Base-by-base conservation (phyloP, 2,888 invertebrate genomes). In the Drosophila pseudotakahashii region DNA sequence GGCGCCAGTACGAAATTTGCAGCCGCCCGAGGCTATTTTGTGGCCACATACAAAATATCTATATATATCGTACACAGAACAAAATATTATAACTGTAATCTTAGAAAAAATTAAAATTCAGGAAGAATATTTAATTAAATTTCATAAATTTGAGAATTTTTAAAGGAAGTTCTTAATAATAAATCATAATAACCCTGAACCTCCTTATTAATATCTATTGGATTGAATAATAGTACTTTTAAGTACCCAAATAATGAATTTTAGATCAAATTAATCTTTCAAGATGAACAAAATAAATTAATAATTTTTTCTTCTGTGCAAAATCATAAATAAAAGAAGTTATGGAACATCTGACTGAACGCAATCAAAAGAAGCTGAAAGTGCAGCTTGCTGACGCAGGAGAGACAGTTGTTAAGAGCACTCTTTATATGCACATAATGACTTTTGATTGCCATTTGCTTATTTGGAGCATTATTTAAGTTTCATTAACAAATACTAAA, bases 401-500 rank as follows among this genome's bases (percentile, higher is more conserved):
- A 73, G 52, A 66, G 72, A 48, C 48, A 70, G 69, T 82, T 75
- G 82, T 73, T 76, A 78, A 78, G 60, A 60, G 53, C 41, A 54
- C 66, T 62, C 73, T 79, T 85, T 75, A 75, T 73, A 79, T 75
- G 72, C 73, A 68, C 70, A 69, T 80, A 81, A 85, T 82, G 70
- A 59, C 73, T 52, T 70, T 86, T 78, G 84, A 81, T 78, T 78
- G 84, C 69, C 81, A 86, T 78, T 86, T 78, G 79, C 87, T 77
- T 84, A 87, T 87, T 81, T 87, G 82, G 82, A 84, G 87, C 87
- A 75, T 73, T 79, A 79, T 83, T 83, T 75, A 73, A 78, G 83
- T 88, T 88, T 75, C 73, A 86, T 84, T 85, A 80, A 86, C 86
- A 82, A 86, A 88, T 82, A 75, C 79, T 86, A 86, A 86, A 85